phyloP scores from a whole-genome alignment of 2,113 vertebrate species.

The Mus pahari region DNA sequence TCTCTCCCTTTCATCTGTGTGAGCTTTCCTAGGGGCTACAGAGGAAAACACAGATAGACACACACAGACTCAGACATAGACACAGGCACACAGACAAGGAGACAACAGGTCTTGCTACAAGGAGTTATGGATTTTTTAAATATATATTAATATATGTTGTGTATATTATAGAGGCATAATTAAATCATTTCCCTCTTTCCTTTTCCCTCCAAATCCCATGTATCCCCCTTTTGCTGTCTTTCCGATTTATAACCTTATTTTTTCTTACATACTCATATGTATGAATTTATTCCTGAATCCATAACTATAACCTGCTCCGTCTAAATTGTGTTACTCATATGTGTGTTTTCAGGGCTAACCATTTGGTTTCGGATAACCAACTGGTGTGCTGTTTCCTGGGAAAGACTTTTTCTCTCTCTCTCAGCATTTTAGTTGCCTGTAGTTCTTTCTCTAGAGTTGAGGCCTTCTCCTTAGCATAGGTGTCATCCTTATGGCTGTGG shows the following conservation, averaged over 20 bases:
- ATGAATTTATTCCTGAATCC: not conserved
- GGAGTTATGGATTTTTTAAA: not conserved
- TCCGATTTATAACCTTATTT: not conserved
- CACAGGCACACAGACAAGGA: not conserved
- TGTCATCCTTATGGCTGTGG: not conserved
- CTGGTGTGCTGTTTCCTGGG: not conserved
- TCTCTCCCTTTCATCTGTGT: conserved; percentile 25
- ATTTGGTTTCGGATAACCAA: not conserved
- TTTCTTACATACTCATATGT: not conserved
- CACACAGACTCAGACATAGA: not conserved
- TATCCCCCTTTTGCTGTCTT: not conserved
- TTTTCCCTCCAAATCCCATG: not conserved
- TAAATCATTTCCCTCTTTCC: not conserved
- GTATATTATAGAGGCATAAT: not conserved
- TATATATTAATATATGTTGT: not conserved
- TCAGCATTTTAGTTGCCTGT: not conserved
- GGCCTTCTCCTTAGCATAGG: not conserved
- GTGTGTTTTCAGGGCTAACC: not conserved
- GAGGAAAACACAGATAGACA: not conserved
- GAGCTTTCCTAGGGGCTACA: not conserved
- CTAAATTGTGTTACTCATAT: not conserved
- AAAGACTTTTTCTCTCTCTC: not conserved
- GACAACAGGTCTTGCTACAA: not conserved
- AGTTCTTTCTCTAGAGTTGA: not conserved
- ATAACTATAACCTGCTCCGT: not conserved